Evolutionary conservation across 2,113 vertebrate species (phyloP).

Genomic region (Rostratula benghalensis): DNA sequence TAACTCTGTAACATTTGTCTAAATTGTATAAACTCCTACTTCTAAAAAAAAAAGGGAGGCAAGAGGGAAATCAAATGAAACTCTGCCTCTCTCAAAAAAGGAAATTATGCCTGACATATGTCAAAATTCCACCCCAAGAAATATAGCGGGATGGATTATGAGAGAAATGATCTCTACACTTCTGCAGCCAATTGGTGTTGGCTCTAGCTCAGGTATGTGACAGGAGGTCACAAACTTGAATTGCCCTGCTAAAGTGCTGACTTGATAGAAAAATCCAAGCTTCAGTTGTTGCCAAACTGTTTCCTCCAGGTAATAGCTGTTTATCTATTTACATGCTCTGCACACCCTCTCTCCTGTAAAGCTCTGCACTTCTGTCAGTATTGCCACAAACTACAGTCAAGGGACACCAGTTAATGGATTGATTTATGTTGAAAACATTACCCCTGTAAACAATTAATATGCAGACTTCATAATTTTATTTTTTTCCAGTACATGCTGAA

Average conservation of each 20-base stretch:
- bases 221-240: slow-evolving; percentile 48
- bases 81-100: slow-evolving; percentile 19
- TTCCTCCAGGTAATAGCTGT: background rate
- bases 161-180: slow-evolving; percentile 30
- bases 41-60: background rate
- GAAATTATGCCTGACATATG: slow-evolving; percentile 54
- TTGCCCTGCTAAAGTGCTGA: slow-evolving; percentile 49
- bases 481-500: background rate
- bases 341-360: background rate
- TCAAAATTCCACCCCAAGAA: slow-evolving; percentile 48
- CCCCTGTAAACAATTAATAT: background rate
- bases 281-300: background rate
- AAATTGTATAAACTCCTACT: background rate
- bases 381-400: background rate
- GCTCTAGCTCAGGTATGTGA: slow-evolving; percentile 59
- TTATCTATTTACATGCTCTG: background rate
- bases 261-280: slow-evolving; percentile 49
- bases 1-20: background rate
- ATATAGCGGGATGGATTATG: background rate
- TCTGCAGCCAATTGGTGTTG: slow-evolving; percentile 48
- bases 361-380: background rate
- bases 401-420: background rate
- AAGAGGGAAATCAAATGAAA: slow-evolving; percentile 34
- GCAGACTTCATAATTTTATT: background rate
- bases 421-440: background rate